These are phyloP conservation scores for Odontamblyopus lacepedii DNA, from an alignment of 2,797 vertebrate genomes.

Conservation along the genomic window DNA sequence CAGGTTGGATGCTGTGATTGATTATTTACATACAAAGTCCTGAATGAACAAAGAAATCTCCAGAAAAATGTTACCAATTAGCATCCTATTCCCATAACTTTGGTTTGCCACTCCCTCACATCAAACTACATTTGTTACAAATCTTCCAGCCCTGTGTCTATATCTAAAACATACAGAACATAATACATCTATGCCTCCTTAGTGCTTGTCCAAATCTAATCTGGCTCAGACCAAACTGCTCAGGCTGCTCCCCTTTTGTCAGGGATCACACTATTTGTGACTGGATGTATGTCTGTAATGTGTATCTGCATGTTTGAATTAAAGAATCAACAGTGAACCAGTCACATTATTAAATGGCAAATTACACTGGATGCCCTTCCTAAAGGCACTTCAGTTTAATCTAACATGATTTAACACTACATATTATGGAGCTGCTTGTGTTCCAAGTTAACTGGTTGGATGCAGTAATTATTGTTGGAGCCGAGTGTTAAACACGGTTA, in stretches of 20 bases:
- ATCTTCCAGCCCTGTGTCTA: too few species aligned
- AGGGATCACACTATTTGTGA: too few species aligned
- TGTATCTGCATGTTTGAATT: too few species aligned
- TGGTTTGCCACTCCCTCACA: too few species aligned
- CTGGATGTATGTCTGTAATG: too few species aligned
- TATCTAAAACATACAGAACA: not conserved
- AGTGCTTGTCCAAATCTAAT: too few species aligned
- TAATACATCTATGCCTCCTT: too few species aligned
- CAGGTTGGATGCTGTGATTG: not conserved
- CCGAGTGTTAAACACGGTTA: conserved; percentile 1
- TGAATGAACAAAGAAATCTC: not conserved
- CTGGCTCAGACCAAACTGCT: too few species aligned
- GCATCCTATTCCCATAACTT: too few species aligned
- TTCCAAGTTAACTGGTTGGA: not conserved
- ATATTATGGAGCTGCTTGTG: not conserved
- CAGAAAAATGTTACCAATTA: not conserved
- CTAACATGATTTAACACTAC: not conserved
- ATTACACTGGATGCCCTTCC: not conserved
- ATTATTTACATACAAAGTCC: not conserved
- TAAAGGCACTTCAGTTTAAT: not conserved
- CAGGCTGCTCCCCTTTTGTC: too few species aligned
- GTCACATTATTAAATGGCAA: too few species aligned
- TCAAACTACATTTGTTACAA: not conserved
- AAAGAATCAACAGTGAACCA: too few species aligned
- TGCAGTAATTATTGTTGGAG: conserved; percentile 7